Percentiles rank a stretch among this genome's conserved stretches.
These are phyloP conservation scores for Coccyzus lansbergi DNA, from an alignment of 2,797 vertebrate species.

Conservation along the genomic window DNA sequence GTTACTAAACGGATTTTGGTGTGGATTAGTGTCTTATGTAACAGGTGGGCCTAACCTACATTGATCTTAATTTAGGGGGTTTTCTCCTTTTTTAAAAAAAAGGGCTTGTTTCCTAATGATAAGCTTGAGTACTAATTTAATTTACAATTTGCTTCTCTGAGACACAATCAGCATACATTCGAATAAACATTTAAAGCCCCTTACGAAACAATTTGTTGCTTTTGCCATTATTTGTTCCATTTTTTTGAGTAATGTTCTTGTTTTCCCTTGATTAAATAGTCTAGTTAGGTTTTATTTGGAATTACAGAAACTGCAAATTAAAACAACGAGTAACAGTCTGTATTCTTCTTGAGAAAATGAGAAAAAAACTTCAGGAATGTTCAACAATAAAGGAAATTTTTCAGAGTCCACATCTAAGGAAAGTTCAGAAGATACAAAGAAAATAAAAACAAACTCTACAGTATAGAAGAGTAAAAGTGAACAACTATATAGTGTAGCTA, in stretches of 20 bases:
- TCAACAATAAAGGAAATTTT: background rate
- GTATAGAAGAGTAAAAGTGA: background rate
- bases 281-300: constrained; percentile 58
- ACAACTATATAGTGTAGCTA: background rate
- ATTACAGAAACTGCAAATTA: constrained; percentile 55
- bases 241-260: constrained; percentile 44
- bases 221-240: constrained; percentile 5
- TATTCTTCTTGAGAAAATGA: background rate
- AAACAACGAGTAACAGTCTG: constrained; percentile 37
- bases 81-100: background rate
- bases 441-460: background rate
- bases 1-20: constrained; percentile 45
- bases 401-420: background rate
- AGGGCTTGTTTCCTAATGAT: constrained; percentile 51
- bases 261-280: constrained; percentile 37
- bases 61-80: constrained; percentile 37
- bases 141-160: constrained; percentile 41
- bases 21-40: constrained; percentile 64
- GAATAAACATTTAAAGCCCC: constrained; percentile 30
- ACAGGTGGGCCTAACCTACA: constrained; percentile 24
- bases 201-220: constrained; percentile 34
- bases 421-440: background rate
- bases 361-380: constrained; percentile 18
- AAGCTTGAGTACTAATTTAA: constrained; percentile 54
- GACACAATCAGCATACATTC: background rate